Percentiles rank a stretch among this genome's conserved stretches.
phyloP scores from a whole-genome alignment of 2,113 vertebrate genomes.

The Rutilus rutilus region DNA sequence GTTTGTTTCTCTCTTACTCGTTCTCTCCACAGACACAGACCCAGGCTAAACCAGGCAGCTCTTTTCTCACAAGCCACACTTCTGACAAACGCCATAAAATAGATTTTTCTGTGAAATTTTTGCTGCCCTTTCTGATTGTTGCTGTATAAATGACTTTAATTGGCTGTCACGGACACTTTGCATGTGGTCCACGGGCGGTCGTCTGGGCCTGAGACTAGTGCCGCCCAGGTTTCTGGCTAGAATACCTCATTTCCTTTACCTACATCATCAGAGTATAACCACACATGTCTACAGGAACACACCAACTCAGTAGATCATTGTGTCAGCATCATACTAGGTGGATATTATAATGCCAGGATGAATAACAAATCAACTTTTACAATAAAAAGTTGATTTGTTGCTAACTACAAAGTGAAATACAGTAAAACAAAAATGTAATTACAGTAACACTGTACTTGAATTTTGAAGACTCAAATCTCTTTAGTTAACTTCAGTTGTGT shows the following conservation, averaged over 20 bases:
- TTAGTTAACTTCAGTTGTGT: background rate
- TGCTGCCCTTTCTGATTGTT: background rate
- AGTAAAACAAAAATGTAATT: background rate
- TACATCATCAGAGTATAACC: background rate
- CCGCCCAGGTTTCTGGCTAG: background rate
- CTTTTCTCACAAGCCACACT: background rate
- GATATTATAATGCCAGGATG: too few relatives aligned
- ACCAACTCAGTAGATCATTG: background rate
- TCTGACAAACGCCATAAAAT: background rate
- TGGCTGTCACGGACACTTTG: background rate
- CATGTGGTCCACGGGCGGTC: background rate
- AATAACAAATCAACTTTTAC: background rate
- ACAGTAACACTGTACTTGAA: too few relatives aligned
- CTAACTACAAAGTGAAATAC: background rate
- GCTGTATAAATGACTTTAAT: conserved; percentile 20
- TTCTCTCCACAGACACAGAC: background rate
- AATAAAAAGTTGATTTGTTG: background rate
- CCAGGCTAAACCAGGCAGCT: background rate
- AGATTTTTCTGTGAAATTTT: background rate
- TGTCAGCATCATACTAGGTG: background rate
- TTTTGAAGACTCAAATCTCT: background rate
- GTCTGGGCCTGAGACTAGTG: background rate
- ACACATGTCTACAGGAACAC: background rate
- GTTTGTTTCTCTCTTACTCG: background rate
- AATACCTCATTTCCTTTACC: background rate